Evolutionary conservation across 2,888 invertebrate genomes (phyloP).

Genomic region (Aporophyla nigra): DNA sequence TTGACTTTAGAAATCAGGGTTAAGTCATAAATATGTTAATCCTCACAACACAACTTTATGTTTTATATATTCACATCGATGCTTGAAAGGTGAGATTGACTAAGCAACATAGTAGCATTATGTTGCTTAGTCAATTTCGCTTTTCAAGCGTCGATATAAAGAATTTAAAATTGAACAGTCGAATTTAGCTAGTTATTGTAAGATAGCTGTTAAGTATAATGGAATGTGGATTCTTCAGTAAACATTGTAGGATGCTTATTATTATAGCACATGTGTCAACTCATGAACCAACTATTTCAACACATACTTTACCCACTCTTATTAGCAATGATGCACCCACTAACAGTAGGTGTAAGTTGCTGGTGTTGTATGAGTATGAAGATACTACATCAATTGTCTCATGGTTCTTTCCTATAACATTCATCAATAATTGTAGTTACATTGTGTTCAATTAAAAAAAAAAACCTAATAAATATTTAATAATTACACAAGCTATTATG

Average conservation of each 20-base stretch:
- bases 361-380: too few relatives aligned
- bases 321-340: background rate
- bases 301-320: background rate
- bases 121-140: too few relatives aligned
- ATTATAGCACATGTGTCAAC: background rate
- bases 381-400: background rate
- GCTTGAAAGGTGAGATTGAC: too few relatives aligned
- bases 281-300: background rate
- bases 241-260: background rate
- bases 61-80: background rate
- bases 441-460: background rate
- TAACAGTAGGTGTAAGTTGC: background rate
- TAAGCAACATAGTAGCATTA: too few relatives aligned
- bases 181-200: background rate
- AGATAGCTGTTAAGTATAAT: background rate
- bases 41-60: background rate
- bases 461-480: background rate
- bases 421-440: background rate
- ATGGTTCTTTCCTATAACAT: background rate
- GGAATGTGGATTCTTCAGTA: background rate
- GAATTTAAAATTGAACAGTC: background rate
- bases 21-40: too few relatives aligned
- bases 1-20: too few relatives aligned
- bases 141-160: too few relatives aligned
- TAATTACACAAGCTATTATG: background rate